A percentile compares a stretch with the other conserved stretches of the same genome.
Conservation (phyloP, 2,797 vertebrate species). For the Hephaestus fuliginosus region DNA sequence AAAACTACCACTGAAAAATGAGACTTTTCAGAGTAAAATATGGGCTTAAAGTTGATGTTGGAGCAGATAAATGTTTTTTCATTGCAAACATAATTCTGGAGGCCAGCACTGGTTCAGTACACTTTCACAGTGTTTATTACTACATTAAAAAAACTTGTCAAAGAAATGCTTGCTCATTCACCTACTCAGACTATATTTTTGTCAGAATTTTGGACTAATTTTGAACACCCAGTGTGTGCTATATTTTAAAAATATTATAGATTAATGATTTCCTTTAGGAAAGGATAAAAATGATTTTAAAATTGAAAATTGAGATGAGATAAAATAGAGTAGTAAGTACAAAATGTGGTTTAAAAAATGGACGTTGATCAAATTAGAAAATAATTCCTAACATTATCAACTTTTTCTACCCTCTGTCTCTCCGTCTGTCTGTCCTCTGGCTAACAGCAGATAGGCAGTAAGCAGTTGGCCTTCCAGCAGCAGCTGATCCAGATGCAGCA, state of each 20-base stretch:
- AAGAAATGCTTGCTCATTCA: background rate
- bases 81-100: background rate
- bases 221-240: background rate
- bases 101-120: background rate
- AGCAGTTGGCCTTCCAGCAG: constrained; percentile 99
- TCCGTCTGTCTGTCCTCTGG: constrained; percentile 15
- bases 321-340: background rate
- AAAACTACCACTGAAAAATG: constrained; percentile 5
- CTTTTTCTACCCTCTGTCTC: background rate
- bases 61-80: background rate
- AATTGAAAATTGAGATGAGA: too few species aligned
- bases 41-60: background rate
- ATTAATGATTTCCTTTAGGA: background rate
- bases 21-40: background rate
- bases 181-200: background rate
- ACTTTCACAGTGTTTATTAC: background rate
- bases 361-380: background rate
- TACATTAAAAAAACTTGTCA: background rate
- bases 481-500: constrained; percentile 99
- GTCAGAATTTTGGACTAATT: background rate
- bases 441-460: constrained; percentile 90
- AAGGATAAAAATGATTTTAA: too few species aligned
- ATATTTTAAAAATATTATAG: background rate
- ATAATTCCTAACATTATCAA: background rate
- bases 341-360: background rate